Evolutionary conservation across 2,888 invertebrate species (phyloP).

Genomic region (Calameuta idolon): DNA sequence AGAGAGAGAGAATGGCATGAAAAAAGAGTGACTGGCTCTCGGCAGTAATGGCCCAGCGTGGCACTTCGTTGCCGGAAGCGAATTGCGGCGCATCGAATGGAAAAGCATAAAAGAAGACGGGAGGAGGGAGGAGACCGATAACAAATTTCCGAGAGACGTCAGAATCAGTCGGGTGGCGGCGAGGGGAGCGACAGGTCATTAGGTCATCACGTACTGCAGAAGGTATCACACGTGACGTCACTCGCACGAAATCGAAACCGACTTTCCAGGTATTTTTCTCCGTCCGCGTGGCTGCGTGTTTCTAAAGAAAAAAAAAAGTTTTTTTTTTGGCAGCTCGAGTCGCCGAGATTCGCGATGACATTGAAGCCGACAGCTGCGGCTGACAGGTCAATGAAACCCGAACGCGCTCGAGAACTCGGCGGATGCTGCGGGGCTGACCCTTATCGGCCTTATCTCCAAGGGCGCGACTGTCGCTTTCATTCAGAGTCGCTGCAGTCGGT

Average conservation of each 20-base stretch:
- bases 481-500: not conserved
- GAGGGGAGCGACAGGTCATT: not conserved
- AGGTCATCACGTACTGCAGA: not conserved
- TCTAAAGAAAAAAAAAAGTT: not conserved
- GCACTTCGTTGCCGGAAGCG: not conserved
- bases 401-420: not conserved
- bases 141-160: not conserved
- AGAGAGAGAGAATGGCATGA: not conserved
- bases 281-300: too few relatives aligned
- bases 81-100: not conserved
- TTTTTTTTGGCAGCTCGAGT: not conserved
- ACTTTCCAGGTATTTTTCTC: not conserved
- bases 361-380: not conserved
- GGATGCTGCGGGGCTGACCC: not conserved
- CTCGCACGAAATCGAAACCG: not conserved
- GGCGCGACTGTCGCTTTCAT: not conserved
- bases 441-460: not conserved
- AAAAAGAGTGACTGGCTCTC: not conserved
- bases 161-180: not conserved
- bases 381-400: constrained; percentile 1
- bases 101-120: not conserved
- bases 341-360: not conserved
- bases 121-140: not conserved
- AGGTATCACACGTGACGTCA: not conserved
- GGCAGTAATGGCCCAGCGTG: not conserved